Conservation (phyloP, 2,888 invertebrate genomes). For the Miltochrista miniata region DNA sequence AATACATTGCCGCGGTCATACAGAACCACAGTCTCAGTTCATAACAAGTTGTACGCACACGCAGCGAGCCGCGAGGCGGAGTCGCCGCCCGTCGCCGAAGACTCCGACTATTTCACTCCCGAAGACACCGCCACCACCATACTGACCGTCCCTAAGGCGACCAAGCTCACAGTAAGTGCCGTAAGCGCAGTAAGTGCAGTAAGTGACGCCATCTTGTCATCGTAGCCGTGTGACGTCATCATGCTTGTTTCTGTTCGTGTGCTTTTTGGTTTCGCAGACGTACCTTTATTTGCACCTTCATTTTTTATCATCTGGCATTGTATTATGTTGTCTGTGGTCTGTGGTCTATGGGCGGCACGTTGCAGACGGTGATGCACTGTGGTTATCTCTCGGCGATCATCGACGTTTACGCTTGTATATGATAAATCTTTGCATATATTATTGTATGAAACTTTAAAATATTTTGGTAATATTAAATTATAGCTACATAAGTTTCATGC, state of each 20-base stretch:
- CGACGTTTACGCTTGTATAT: conserved; percentile 27
- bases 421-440: conserved; percentile 14
- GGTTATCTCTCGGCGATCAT: conserved; percentile 7
- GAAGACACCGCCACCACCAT: conserved; percentile 89
- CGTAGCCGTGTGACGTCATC: conserved; percentile 39
- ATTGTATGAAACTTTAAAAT: conserved; percentile 7
- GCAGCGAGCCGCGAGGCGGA: conserved; percentile 66
- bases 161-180: conserved; percentile 62
- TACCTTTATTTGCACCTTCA: conserved; percentile 61
- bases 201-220: conserved; percentile 52
- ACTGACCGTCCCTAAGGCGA: conserved; percentile 83
- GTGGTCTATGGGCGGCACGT: conserved; percentile 29
- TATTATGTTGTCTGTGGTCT: no score
- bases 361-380: conserved; percentile 31
- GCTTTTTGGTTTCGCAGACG: conserved; percentile 46
- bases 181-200: no score
- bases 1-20: conserved; percentile 7
- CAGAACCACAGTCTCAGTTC: conserved; percentile 11
- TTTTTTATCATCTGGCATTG: conserved; percentile 35
- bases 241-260: conserved; percentile 41
- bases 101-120: conserved; percentile 91
- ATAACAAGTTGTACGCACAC: conserved; percentile 38
- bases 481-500: not conserved
- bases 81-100: conserved; percentile 83
- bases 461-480: not conserved